Evolutionary conservation across 2,797 vertebrate genomes (phyloP), one percentile per base, ranked within the genome.

Genomic region (Columba guinea): DNA sequence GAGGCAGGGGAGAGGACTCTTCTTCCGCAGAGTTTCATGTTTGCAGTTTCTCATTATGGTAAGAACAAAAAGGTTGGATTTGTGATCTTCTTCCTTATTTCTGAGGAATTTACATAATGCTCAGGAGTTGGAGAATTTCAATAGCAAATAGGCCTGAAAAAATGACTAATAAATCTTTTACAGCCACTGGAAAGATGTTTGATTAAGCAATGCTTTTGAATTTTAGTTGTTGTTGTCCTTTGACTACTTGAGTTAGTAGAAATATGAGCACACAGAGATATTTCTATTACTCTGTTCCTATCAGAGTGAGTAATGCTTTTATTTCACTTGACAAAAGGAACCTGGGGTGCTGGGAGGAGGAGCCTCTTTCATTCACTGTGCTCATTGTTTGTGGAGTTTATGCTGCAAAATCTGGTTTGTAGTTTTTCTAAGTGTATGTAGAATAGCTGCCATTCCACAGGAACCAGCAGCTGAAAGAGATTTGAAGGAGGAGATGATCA

Each of bases 21-120:
- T 4, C 0, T 12, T 63, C 26, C 64, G 84, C 51, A 52, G 24
- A 73, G 32, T 41, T 89, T 69, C 28, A 0, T 46, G n/a, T 70
- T 21, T 90, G 67, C 48, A 9, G n/a, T 68, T 85, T 53, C 60
- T 91, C 48, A 21, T 79, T 63, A 19, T 30, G 34, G 15, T 24
- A 68, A 41, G 71, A 74, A 68, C 52, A 77, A 41, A 77, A 52
- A 80, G 79, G 26, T 86, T 80, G 46, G 39, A 48, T 88, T 94
- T 4, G 0, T 73, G 13, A 35, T 58, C 28, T 64, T 81, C 60
- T 71, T 63, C 51, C 53, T 55, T 48, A 4, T 69, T 78, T 78
- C 69, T 86, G 49, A 63, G 20, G 48, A 65, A 76, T 90, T 58
- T 58, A 28, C 51, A 9, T 35, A 34, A 28, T 81, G 48, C 73